Percentiles rank a stretch among this genome's conserved stretches.
phyloP scores from a whole-genome alignment of 2,888 invertebrate genomes.

The Leptopilina myrica region DNA sequence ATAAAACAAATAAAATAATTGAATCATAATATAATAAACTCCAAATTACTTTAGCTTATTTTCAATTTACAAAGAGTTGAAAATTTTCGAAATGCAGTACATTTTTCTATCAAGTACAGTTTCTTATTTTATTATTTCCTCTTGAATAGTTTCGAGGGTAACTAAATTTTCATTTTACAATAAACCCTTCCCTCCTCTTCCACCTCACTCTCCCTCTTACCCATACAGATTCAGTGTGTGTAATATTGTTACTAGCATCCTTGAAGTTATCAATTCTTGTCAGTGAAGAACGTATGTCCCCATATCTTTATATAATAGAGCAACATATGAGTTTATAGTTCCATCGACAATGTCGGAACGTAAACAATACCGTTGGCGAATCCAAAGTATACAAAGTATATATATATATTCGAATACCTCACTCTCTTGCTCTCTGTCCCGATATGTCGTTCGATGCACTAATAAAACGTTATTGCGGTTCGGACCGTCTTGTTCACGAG shows the following conservation, averaged over 20 bases:
- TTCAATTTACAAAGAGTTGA: too few species aligned
- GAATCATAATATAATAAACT: too few species aligned
- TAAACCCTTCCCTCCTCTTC: neutral
- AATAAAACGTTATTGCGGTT: conserved; percentile 35
- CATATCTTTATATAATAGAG: conserved; percentile 15
- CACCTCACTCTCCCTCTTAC: too few species aligned
- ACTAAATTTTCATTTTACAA: conserved; percentile 4
- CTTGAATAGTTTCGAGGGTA: too few species aligned
- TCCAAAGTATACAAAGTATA: conserved; percentile 26
- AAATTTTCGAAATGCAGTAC: too few species aligned
- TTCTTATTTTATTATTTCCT: too few species aligned
- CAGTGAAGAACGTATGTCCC: neutral
- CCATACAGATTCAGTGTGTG: neutral
- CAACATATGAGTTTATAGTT: conserved; percentile 22
- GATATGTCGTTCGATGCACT: conserved; percentile 22
- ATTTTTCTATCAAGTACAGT: too few species aligned
- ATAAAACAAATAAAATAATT: too few species aligned
- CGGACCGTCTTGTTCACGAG: conserved; percentile 32
- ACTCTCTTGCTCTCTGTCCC: neutral
- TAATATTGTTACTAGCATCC: conserved; percentile 1
- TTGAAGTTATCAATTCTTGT: conserved; percentile 1
- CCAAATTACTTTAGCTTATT: too few species aligned
- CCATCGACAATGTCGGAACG: conserved; percentile 4
- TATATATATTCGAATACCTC: neutral
- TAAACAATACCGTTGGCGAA: conserved; percentile 26